Base-by-base conservation (phyloP, 1,140 invertebrate genomes). In the Antheraea mylitta region DNA sequence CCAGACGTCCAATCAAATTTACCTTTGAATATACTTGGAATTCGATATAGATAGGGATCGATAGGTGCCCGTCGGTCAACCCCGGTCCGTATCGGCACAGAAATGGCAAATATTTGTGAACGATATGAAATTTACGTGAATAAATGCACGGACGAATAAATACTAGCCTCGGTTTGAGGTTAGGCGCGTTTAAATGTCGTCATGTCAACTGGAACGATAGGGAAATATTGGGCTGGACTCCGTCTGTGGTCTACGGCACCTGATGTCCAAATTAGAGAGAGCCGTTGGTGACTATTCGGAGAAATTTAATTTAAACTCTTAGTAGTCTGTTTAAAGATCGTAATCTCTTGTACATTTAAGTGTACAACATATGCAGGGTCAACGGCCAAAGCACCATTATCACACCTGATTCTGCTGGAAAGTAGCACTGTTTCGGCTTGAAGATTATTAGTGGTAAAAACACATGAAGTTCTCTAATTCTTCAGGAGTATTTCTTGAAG, bases 61-160 rank as follows among this genome's bases (percentile, higher is more conserved):
- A 53, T 53, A 53, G 45, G 11, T 13, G 1, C 11, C 45, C 45
- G 16, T 53, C 45, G 45, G 45, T 53, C 45, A 53, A 16, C 7
- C 45, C 6, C 11, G 45, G 11, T 53, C 45, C 16, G 16, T 53
- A 53, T 53, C 45, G 7, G 45, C 9, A 53, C 45, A 16, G 16
- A 53, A 13, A 53, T 53, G 45, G 45, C 45, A 53, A 53, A 53
- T 53, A 53, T 16, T 53, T 53, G 45, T 53, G 16, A 1, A 5
- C 45, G 13, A 53, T 53, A 53, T 53, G 45, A 53, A 53, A 53
- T 53, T 53, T 53, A 16, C 45, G 45, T 11, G 45, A 53, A 53
- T 53, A 53, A 53, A 53, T 53, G 45, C 11, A 53, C 45, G 45
- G 45, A 53, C 45, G 45, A 53, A 53, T 53, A 53, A 53, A 53